Evolutionary conservation across 2,797 vertebrate genomes (phyloP).

Genomic region (Artibeus jamaicensis): DNA sequence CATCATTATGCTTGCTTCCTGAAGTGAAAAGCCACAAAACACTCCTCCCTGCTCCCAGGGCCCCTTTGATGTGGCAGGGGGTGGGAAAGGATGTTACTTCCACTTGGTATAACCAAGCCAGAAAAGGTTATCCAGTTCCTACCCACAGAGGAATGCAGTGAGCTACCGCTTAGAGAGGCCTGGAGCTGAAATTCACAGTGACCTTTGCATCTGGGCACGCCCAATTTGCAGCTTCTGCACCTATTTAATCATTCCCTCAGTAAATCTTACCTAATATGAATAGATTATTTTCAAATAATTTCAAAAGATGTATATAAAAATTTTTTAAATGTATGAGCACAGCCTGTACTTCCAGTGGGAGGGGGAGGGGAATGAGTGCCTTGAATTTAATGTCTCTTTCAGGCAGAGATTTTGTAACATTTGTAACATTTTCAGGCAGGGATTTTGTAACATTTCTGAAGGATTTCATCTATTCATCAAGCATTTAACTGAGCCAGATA

Average conservation of each 20-base stretch:
- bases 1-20: slow-evolving; percentile 76
- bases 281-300: neutral
- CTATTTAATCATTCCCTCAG: neutral
- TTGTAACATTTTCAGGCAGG: neutral
- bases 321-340: neutral
- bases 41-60: slow-evolving; percentile 59
- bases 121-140: slow-evolving; percentile 1
- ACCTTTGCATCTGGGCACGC: neutral
- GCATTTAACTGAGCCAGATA: slow-evolving; percentile 32
- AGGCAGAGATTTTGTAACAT: neutral
- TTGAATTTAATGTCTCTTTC: slow-evolving; percentile 9
- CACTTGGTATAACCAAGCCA: slow-evolving; percentile 63
- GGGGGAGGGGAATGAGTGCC: rapidly evolving
- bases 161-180: neutral
- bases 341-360: neutral
- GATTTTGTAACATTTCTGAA: slow-evolving; percentile 24
- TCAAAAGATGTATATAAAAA: neutral
- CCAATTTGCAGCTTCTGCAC: neutral
- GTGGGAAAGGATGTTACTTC: slow-evolving; percentile 59
- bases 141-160: neutral
- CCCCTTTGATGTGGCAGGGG: slow-evolving; percentile 65
- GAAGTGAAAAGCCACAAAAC: slow-evolving; percentile 77
- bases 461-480: neutral
- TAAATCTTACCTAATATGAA: neutral
- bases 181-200: neutral